phyloP scores from a whole-genome alignment of 2,113 vertebrate genomes.

The Bufo gargarizans region DNA sequence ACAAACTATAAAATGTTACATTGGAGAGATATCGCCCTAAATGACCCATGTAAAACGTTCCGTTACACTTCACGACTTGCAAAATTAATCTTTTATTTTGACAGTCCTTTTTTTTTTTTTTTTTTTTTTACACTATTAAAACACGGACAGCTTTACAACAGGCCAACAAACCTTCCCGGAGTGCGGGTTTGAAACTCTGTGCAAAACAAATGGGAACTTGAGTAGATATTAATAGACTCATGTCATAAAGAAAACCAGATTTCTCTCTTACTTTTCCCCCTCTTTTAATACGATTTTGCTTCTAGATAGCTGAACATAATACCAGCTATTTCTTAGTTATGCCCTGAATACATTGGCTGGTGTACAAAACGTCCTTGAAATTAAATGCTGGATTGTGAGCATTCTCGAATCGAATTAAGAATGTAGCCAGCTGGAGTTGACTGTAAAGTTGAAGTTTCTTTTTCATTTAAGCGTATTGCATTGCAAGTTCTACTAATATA shows the following conservation, averaged over 20 bases:
- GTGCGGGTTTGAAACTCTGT: neutral
- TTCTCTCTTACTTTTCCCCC: neutral
- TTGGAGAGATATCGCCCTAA: conserved; percentile 44
- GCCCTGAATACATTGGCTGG: conserved; percentile 52
- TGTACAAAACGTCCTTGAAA: neutral
- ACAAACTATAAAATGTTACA: conserved; percentile 53
- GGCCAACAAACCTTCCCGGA: neutral
- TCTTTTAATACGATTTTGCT: conserved; percentile 31
- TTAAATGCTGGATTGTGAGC: neutral
- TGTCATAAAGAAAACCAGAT: conserved; percentile 38
- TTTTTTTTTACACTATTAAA: conserved; percentile 18
- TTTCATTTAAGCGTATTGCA: neutral
- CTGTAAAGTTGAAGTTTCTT: conserved; percentile 8
- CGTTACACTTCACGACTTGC: conserved; percentile 25
- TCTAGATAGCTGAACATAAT: conserved; percentile 37
- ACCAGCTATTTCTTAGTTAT: conserved; percentile 47
- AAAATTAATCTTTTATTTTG: conserved; percentile 37
- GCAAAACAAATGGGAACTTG: conserved; percentile 8
- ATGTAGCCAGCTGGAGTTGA: neutral
- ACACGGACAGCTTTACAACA: conserved; percentile 38
- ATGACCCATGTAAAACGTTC: conserved; percentile 47
- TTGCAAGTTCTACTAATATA: neutral
- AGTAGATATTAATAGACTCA: conserved; percentile 44
- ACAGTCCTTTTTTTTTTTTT: conserved; percentile 26
- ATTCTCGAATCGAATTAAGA: conserved; percentile 29